Percentiles rank a stretch among this genome's conserved stretches.
Conservation (phyloP, 2,888 invertebrate species). For the Spilarctia lutea region DNA sequence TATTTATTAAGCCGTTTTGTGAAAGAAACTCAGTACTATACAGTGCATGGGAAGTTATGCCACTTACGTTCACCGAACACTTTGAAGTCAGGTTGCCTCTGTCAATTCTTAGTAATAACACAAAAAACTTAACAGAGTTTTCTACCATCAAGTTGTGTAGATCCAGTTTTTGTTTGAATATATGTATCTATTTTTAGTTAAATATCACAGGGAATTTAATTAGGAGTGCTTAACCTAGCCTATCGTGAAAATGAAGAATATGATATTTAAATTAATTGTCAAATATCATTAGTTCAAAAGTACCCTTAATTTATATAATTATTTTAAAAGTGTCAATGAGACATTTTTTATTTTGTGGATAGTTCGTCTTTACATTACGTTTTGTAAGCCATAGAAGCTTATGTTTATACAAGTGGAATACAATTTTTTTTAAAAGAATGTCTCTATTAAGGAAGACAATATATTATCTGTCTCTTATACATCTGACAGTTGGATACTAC, state of each 20-base stretch:
- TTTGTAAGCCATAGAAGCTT: neutral
- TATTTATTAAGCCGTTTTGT: neutral
- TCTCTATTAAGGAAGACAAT: neutral
- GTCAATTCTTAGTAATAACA: neutral
- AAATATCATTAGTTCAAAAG: neutral
- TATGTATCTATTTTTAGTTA: conserved; percentile 45
- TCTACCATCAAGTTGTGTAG: conserved; percentile 35
- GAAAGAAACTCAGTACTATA: neutral
- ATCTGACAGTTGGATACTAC: neutral
- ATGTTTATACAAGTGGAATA: neutral
- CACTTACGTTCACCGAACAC: neutral
- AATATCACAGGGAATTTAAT: conserved; percentile 30
- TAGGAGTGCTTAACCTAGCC: neutral
- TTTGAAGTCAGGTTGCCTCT: neutral
- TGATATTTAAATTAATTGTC: neutral
- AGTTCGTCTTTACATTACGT: no score
- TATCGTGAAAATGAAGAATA: neutral
- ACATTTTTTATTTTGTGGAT: neutral
- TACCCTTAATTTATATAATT: neutral
- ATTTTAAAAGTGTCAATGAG: neutral
- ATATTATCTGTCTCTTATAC: neutral
- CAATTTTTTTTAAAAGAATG: neutral
- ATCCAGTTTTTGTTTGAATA: conserved; percentile 42
- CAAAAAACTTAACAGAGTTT: conserved; percentile 26
- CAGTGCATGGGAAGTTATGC: neutral